Evolutionary conservation across 2,797 vertebrate species (phyloP).

Genomic region (Anas bahamensis): DNA sequence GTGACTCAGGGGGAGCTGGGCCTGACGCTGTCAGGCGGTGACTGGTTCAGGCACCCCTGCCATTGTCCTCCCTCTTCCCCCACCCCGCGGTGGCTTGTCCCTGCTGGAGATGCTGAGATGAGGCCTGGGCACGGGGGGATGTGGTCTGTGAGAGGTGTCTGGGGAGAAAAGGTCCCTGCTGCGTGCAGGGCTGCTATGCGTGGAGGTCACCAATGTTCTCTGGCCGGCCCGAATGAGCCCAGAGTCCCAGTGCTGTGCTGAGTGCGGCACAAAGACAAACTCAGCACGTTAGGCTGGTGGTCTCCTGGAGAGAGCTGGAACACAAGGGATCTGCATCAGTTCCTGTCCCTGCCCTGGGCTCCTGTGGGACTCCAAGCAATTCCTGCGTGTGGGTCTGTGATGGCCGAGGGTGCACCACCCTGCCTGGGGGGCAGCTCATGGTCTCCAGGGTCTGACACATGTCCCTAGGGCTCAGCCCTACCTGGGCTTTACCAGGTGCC

Average conservation of each 20-base stretch:
- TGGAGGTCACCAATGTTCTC: background rate
- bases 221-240: rapidly evolving
- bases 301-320: background rate
- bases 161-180: background rate
- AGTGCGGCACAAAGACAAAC: background rate
- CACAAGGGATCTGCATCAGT: background rate
- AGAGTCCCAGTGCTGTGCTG: background rate
- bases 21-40: conserved; percentile 71
- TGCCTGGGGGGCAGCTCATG: background rate
- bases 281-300: background rate
- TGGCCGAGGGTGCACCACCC: rapidly evolving
- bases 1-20: conserved; percentile 55
- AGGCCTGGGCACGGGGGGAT: background rate
- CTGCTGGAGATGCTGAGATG: background rate
- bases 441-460: background rate
- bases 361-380: background rate
- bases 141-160: background rate
- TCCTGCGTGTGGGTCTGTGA: background rate
- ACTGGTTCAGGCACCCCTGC: conserved; percentile 35
- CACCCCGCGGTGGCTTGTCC: background rate
- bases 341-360: background rate
- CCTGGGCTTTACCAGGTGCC: background rate
- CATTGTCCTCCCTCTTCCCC: background rate
- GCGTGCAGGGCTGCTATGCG: background rate
- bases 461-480: background rate